Evolutionary conservation across 35 echinoderm and acorn worm species (phyloP).

Genomic region (Lytechinus pictus): DNA sequence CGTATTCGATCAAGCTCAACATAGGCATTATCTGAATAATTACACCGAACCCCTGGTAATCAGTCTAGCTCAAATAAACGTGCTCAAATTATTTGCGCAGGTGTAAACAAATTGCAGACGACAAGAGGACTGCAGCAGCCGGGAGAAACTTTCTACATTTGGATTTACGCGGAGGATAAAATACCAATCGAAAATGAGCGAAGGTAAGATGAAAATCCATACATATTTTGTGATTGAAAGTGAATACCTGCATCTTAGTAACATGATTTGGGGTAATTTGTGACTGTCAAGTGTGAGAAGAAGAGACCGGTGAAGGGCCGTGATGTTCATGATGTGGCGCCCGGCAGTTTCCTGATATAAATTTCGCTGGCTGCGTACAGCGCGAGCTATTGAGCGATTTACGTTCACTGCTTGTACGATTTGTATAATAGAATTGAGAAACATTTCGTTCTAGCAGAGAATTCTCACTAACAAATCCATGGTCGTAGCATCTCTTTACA

Average conservation of each 20-base stretch:
- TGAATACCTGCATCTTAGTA: not conserved
- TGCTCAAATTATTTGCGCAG: not conserved
- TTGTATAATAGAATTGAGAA: too few relatives aligned
- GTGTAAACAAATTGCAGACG: constrained; percentile 18
- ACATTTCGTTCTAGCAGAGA: too few relatives aligned
- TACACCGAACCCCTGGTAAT: not conserved
- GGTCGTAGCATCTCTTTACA: too few relatives aligned
- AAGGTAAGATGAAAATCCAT: not conserved
- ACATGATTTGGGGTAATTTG: too few relatives aligned
- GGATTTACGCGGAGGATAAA: not conserved
- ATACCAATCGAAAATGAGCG: not conserved
- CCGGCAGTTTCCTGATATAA: not conserved
- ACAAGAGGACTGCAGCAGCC: not conserved
- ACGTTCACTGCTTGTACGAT: too few relatives aligned
- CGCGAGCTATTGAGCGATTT: too few relatives aligned
- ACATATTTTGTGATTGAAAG: not conserved
- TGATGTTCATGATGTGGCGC: not conserved
- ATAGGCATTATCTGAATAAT: not conserved
- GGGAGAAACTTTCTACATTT: not conserved
- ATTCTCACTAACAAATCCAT: too few relatives aligned
- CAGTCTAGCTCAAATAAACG: not conserved
- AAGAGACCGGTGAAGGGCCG: too few relatives aligned
- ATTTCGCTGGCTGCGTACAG: too few relatives aligned
- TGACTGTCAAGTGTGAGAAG: too few relatives aligned
- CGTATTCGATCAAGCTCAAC: not conserved